These are phyloP conservation scores for Haliclona indistincta DNA, from an alignment of 37 sponge, comb jelly and placozoan genomes.

Conservation along the genomic window DNA sequence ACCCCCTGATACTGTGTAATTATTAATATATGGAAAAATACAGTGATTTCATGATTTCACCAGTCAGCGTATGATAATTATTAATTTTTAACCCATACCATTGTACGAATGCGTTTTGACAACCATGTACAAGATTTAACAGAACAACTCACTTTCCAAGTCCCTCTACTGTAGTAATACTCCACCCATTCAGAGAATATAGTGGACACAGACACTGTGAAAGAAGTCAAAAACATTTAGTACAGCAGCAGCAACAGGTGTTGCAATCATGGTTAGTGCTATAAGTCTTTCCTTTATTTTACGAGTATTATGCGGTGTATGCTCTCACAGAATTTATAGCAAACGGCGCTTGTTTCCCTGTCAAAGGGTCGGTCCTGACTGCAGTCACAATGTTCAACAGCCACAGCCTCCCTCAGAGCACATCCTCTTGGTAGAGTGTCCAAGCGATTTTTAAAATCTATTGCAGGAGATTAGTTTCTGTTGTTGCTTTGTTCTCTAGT, in stretches of 20 bases:
- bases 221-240: not conserved
- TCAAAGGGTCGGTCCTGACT: slow-evolving; percentile 15
- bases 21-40: not conserved
- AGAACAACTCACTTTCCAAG: slow-evolving; percentile 81
- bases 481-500: too few species aligned
- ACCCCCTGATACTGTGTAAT: too few species aligned
- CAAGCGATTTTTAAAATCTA: too few species aligned
- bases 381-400: slow-evolving; percentile 68
- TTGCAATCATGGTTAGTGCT: too few species aligned
- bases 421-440: slow-evolving; percentile 87
- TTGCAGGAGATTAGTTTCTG: too few species aligned
- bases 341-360: slow-evolving; percentile 37
- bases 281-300: too few species aligned
- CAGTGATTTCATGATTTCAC: not conserved
- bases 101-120: too few species aligned
- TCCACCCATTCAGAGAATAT: slow-evolving; percentile 71
- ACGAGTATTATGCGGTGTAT: not conserved
- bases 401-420: slow-evolving; percentile 87
- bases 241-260: too few species aligned
- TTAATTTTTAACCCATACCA: too few species aligned
- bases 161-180: slow-evolving; percentile 82
- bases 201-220: slow-evolving; percentile 74
- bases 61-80: too few species aligned
- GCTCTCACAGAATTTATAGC: slow-evolving; percentile 75
- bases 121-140: too few species aligned